These are phyloP conservation scores for Poeciliopsis paucimaculata DNA, from an alignment of 2,797 vertebrate genomes.

Conservation along the genomic window DNA sequence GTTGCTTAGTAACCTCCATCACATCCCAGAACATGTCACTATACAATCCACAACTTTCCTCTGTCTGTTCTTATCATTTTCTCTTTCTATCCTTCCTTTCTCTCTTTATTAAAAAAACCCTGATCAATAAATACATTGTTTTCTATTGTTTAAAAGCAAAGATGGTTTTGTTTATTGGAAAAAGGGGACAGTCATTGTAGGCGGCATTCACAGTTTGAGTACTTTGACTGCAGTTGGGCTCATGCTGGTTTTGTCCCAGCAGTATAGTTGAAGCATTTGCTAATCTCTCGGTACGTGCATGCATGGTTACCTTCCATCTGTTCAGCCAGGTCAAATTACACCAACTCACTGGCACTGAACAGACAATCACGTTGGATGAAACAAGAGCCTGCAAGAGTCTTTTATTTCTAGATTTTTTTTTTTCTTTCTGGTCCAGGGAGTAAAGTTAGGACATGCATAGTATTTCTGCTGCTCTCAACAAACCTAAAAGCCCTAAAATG, in stretches of 20 bases:
- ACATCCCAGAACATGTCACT: constrained; percentile 4
- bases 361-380: background rate
- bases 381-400: background rate
- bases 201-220: background rate
- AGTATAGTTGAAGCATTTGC: constrained; percentile 7
- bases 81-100: background rate
- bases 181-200: background rate
- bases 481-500: background rate
- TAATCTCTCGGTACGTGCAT: constrained; percentile 11
- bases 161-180: background rate
- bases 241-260: constrained; percentile 11
- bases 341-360: background rate
- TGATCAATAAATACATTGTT: background rate
- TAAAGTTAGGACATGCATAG: background rate
- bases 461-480: background rate
- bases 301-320: constrained; percentile 27
- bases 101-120: background rate
- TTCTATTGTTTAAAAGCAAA: background rate
- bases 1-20: constrained; percentile 31
- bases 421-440: background rate
- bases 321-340: constrained; percentile 2
- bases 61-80: background rate
- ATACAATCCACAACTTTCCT: background rate
- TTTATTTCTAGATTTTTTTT: background rate
- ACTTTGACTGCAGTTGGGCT: constrained; percentile 8